Conservation (phyloP, 2,113 vertebrate genomes). For the Motacilla tschutschensis region DNA sequence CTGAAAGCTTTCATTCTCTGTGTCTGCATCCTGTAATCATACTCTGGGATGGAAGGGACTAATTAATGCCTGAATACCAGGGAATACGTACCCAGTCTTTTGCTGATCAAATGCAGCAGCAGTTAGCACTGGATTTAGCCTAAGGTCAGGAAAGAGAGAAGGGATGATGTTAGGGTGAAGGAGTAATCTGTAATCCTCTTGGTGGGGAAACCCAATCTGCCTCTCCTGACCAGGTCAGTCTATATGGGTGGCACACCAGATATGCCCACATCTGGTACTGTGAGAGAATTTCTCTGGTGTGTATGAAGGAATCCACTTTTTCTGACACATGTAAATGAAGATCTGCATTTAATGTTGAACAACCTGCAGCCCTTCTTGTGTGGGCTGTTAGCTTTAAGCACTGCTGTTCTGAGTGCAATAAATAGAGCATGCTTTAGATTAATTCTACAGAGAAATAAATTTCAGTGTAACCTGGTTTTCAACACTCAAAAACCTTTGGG, state of each 20-base stretch:
- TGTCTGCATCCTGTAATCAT: not conserved
- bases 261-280: not conserved
- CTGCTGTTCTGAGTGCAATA: not conserved
- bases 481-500: not conserved
- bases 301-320: not conserved
- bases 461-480: not conserved
- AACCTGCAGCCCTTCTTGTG: slow-evolving; percentile 7
- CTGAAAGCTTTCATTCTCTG: not conserved
- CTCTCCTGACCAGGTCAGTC: not conserved
- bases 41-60: not conserved
- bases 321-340: not conserved
- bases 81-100: not conserved
- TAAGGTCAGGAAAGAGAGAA: not conserved
- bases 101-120: not conserved
- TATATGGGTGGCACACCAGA: not conserved
- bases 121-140: not conserved
- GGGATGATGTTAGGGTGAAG: not conserved
- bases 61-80: not conserved
- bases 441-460: not conserved
- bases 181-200: not conserved
- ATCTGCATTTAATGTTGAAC: not conserved
- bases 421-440: not conserved
- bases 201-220: not conserved
- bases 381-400: not conserved
- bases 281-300: not conserved